Evolutionary conservation across 2,797 vertebrate genomes (phyloP).

Genomic region (Triplophysa yarkandensis): DNA sequence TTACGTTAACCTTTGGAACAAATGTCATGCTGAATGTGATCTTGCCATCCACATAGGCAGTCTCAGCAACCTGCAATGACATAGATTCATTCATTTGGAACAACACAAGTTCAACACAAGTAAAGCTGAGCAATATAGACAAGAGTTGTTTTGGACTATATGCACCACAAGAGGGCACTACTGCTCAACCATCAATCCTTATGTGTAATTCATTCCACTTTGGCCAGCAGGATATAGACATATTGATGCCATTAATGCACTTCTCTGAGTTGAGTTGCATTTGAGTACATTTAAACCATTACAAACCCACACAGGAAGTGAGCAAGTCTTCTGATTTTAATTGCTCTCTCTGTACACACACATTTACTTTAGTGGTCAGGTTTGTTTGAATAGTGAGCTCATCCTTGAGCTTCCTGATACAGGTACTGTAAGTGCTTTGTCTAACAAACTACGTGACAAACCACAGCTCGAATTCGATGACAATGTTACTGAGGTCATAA

Average conservation of each 20-base stretch:
- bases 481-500: neutral
- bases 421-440: constrained; percentile 8
- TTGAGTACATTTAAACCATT: constrained; percentile 17
- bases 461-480: neutral
- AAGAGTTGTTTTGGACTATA: neutral
- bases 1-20: constrained; percentile 87
- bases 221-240: neutral
- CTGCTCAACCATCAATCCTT: neutral
- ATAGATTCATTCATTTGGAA: constrained; percentile 3
- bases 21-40: constrained; percentile 88
- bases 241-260: constrained; percentile 1
- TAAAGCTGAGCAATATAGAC: neutral
- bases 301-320: constrained; percentile 14
- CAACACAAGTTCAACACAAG: too few species aligned
- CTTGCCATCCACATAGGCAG: constrained; percentile 71
- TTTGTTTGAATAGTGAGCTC: constrained; percentile 24
- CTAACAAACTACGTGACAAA: constrained; percentile 16
- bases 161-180: constrained; percentile 12
- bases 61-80: constrained; percentile 64
- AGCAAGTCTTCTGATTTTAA: constrained; percentile 1
- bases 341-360: constrained; percentile 3
- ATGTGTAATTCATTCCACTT: neutral
- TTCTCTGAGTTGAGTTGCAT: neutral
- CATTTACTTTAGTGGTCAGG: neutral
- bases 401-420: constrained; percentile 6